phyloP scores from a whole-genome alignment of 1,140 invertebrate genomes.

The Drosophila teissieri region DNA sequence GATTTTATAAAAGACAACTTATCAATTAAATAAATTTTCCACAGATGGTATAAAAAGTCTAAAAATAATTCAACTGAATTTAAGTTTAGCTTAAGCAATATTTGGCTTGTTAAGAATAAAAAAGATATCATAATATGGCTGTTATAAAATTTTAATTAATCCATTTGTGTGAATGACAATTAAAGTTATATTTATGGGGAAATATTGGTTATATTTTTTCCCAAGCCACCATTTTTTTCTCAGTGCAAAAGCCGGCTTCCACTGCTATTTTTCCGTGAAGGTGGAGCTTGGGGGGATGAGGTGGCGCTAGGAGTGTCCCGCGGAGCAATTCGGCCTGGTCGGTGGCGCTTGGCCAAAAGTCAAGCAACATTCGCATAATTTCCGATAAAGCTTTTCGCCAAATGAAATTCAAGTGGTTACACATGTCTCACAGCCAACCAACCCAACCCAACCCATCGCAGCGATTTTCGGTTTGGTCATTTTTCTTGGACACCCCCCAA shows the following conservation, averaged over 20 bases:
- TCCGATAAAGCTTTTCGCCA: slow-evolving; percentile 81
- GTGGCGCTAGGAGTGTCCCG: slow-evolving; percentile 40
- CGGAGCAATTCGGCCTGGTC: slow-evolving; percentile 49
- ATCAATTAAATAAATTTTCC: too few species aligned
- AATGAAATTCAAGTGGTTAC: slow-evolving; percentile 83
- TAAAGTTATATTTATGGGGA: too few species aligned
- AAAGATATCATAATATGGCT: too few species aligned
- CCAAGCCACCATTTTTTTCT: background rate
- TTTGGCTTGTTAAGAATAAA: too few species aligned
- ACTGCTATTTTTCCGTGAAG: slow-evolving; percentile 22
- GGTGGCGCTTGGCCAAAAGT: slow-evolving; percentile 78
- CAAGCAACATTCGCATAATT: slow-evolving; percentile 80
- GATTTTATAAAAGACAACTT: too few species aligned
- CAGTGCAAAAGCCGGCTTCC: slow-evolving; percentile 5
- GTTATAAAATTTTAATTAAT: too few species aligned
- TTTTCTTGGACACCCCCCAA: slow-evolving; percentile 55
- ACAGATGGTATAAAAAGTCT: too few species aligned
- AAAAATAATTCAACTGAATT: too few species aligned
- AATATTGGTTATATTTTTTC: too few species aligned
- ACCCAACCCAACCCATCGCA: background rate
- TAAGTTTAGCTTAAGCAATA: too few species aligned
- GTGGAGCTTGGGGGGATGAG: background rate
- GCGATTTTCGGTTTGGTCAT: slow-evolving; percentile 56
- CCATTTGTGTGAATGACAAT: too few species aligned
- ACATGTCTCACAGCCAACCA: slow-evolving; percentile 51